These are phyloP conservation scores for Chaetura pelagica DNA, from an alignment of 2,113 vertebrate genomes.

Conservation along the genomic window DNA sequence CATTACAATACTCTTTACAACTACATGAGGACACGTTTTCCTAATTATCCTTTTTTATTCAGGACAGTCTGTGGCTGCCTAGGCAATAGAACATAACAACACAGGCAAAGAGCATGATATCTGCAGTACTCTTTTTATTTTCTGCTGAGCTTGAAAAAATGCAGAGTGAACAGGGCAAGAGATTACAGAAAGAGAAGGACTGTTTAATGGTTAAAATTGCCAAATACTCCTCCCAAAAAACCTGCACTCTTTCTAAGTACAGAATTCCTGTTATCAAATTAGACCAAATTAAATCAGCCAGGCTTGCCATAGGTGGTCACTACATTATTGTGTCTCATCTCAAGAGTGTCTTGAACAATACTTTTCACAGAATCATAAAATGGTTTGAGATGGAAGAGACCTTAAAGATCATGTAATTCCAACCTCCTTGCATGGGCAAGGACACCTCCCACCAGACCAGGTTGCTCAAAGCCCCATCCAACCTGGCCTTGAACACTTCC, in stretches of 20 bases:
- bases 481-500: no score
- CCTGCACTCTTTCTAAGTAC: neutral
- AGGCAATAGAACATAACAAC: neutral
- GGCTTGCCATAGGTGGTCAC: neutral
- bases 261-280: neutral
- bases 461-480: no score
- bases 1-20: neutral
- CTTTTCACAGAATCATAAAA: neutral
- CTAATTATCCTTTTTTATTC: neutral
- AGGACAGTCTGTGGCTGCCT: neutral
- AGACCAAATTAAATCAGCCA: neutral
- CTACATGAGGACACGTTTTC: neutral
- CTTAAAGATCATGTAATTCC: no score
- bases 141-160: neutral
- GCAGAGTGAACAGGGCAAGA: neutral
- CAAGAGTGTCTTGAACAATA: neutral
- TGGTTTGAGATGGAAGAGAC: no score
- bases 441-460: no score
- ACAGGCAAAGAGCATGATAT: neutral
- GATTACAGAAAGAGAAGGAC: neutral
- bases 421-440: no score
- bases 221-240: rapidly evolving
- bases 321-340: neutral
- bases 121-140: neutral
- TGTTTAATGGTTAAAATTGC: neutral